Evolutionary conservation across 2,888 invertebrate species (phyloP).

Genomic region (Pristionchus maxplancki): DNA sequence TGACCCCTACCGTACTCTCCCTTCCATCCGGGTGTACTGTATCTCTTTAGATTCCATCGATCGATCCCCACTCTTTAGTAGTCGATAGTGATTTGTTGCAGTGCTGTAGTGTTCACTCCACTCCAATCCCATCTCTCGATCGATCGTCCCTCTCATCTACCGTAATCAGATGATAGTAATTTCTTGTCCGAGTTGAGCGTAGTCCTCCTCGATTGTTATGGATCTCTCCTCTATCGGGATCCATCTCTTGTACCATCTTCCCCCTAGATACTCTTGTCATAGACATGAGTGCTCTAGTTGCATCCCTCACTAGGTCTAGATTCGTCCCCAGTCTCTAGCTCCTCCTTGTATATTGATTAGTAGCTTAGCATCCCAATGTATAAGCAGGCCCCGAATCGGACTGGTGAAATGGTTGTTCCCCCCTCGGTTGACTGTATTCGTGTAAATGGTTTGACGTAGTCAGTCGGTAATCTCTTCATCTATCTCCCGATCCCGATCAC

Average conservation of each 20-base stretch:
- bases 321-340: constrained; percentile 28
- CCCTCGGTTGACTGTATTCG: constrained; percentile 4
- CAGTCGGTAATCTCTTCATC: background rate
- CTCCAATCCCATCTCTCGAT: background rate
- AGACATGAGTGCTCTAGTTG: constrained; percentile 44
- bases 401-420: constrained; percentile 45
- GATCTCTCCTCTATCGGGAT: constrained; percentile 12
- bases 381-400: constrained; percentile 48
- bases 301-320: constrained; percentile 40
- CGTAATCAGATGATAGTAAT: constrained; percentile 31
- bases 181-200: constrained; percentile 16
- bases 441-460: constrained; percentile 12
- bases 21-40: background rate
- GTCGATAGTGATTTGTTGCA: constrained; percentile 11
- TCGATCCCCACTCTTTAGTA: background rate
- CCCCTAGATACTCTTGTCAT: constrained; percentile 46
- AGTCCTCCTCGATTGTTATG: constrained; percentile 19
- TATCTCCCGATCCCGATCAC: constrained; percentile 34
- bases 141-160: background rate
- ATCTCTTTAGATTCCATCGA: background rate
- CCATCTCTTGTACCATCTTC: constrained; percentile 26
- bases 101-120: constrained; percentile 4
- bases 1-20: constrained; percentile 14
- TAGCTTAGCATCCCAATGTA: constrained; percentile 29
- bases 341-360: background rate